Evolutionary conservation across 1,140 invertebrate species (phyloP), one percentile per base, ranked within the genome.

Genomic region (Rhizoglyphus robini): DNA sequence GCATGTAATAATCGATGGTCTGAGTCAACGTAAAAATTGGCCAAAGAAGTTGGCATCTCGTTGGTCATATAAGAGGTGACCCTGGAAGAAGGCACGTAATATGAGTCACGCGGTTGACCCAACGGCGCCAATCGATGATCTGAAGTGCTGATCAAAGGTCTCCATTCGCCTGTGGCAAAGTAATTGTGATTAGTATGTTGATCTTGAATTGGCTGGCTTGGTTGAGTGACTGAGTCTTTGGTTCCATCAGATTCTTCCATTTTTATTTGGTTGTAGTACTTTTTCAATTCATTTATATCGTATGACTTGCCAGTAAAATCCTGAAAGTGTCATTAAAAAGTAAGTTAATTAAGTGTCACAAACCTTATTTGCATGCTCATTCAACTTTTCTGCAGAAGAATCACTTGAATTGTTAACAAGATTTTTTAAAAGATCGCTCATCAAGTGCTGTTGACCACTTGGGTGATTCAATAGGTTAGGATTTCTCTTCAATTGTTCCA

Each of bases 261-360:
- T 54, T 54, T 54, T 8, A 54, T 54, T 25, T 54, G 51, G 23
- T 54, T 23, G 20, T 54, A 54, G 20, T 54, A 54, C 20, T 54
- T 5, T 32, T 54, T 54, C 20, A 54, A 32, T 11, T 54, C 51
- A 32, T 32, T 54, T 27, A 54, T 54, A 32, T 54, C 41, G 41
- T 54, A 54, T 27, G 20, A 54, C 23, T 54, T 8, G 20, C 8
- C 20, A 20, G 23, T 54, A 15, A 27, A n/a, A 54, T 54, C 31
- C 31, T 54, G 23, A 11, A 18, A 41, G 18, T 41, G 36, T 41
- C 18, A 41, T 11, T 41, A 41, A 41, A 8, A 41, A 41, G 18
- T 41, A 41, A 18, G 18, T 41, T 41, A 41, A 41, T 41, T 41
- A n/a, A 41, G 36, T 41, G 36, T n/a, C 8, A 11, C 36, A 41